Conservation (phyloP, 92 coral and sea anemone species). For the Pocillopora meandrina region DNA sequence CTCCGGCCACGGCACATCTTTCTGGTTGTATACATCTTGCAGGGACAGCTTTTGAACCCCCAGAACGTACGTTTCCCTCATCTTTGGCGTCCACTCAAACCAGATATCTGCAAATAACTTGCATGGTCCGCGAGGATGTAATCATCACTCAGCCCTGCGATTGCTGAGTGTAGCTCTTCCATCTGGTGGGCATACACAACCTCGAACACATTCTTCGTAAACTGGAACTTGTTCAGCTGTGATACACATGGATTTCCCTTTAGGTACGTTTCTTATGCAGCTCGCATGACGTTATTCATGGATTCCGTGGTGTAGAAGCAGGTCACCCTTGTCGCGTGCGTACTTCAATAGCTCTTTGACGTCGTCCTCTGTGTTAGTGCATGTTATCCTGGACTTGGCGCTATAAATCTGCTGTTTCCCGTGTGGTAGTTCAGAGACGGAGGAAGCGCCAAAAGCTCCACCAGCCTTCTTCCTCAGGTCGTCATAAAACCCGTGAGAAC, state of each 20-base stretch:
- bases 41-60: constrained; percentile 23
- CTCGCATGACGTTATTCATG: constrained; percentile 43
- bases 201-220: constrained; percentile 54
- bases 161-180: too few relatives aligned
- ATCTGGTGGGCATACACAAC: constrained; percentile 39
- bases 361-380: constrained; percentile 15
- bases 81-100: constrained; percentile 49
- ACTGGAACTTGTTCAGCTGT: constrained; percentile 39
- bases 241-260: constrained; percentile 8
- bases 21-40: constrained; percentile 3
- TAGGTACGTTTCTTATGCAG: constrained; percentile 2
- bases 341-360: constrained; percentile 53
- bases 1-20: constrained; percentile 39
- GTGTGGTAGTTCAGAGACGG: constrained; percentile 37
- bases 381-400: constrained; percentile 41
- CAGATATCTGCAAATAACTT: too few relatives aligned
- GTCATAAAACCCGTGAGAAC: constrained; percentile 25
- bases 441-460: constrained; percentile 28
- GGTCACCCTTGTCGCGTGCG: constrained; percentile 40
- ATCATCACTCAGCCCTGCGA: constrained; percentile 52
- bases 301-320: constrained; percentile 49
- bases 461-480: constrained; percentile 44
- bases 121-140: constrained; percentile 54
- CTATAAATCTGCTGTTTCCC: constrained; percentile 44
- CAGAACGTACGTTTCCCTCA: constrained; percentile 17